Evolutionary conservation across 2,113 vertebrate genomes (phyloP).

Genomic region (Erinaceus europaeus): DNA sequence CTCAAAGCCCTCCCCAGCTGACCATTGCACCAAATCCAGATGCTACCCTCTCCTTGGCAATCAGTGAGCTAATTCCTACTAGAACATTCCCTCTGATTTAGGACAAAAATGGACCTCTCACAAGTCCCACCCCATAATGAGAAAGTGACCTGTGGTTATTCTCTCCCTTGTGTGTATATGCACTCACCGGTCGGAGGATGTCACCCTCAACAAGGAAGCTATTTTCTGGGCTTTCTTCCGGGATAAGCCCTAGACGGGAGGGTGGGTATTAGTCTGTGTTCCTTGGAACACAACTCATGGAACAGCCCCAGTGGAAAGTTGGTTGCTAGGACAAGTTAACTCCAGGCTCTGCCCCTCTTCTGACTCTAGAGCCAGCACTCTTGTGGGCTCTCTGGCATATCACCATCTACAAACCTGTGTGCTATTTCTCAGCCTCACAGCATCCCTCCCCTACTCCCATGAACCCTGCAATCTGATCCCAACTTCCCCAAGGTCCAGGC

Average conservation of each 20-base stretch:
- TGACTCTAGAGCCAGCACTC: background rate
- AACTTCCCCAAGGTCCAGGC: too few relatives aligned
- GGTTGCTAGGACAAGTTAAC: background rate
- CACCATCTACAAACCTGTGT: fast-evolving
- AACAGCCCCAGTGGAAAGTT: too few relatives aligned
- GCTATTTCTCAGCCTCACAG: background rate
- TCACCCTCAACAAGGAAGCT: constrained; percentile 75
- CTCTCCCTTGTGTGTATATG: fast-evolving
- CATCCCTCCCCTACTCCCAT: background rate
- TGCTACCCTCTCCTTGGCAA: background rate
- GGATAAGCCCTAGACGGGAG: constrained; percentile 60
- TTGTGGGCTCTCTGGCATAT: background rate
- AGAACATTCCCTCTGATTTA: background rate
- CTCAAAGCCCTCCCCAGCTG: background rate
- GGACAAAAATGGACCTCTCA: background rate
- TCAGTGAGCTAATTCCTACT: background rate
- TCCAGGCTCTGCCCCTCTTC: background rate
- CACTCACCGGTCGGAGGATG: constrained; percentile 69
- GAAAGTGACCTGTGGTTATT: too few relatives aligned
- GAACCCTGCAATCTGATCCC: background rate
- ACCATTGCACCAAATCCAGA: background rate
- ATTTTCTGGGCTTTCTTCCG: constrained; percentile 57
- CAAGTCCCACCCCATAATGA: background rate
- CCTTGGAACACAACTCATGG: background rate
- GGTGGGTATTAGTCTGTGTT: background rate